Percentiles rank a stretch among this genome's conserved stretches.
Conservation (phyloP, 2,888 invertebrate species). For the Latheticus oryzae region DNA sequence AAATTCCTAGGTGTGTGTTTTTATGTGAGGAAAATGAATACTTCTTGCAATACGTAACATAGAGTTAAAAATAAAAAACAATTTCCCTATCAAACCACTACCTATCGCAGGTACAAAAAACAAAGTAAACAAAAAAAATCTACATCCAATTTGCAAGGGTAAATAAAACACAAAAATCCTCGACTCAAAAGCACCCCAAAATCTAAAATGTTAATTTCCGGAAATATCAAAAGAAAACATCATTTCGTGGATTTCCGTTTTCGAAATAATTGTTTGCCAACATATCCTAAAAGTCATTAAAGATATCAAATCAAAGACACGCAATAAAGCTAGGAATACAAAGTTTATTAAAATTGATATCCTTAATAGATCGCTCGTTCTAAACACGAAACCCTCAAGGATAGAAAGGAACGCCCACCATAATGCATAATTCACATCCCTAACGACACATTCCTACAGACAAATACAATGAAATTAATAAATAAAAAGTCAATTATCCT, state of each 20-base stretch:
- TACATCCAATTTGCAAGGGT: too few species aligned
- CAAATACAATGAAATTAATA: slow-evolving; percentile 26
- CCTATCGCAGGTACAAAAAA: too few species aligned
- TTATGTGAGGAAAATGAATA: too few species aligned
- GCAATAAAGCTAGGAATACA: slow-evolving; percentile 16
- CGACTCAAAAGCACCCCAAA: too few species aligned
- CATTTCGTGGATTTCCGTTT: not conserved
- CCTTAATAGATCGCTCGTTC: slow-evolving; percentile 25
- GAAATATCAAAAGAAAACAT: slow-evolving; percentile 9
- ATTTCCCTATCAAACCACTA: too few species aligned
- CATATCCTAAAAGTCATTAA: slow-evolving; percentile 16
- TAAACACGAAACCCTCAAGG: slow-evolving; percentile 35
- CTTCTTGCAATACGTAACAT: too few species aligned
- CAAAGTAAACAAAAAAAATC: too few species aligned
- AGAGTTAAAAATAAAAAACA: too few species aligned
- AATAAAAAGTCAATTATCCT: slow-evolving; percentile 34
- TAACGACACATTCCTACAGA: slow-evolving; percentile 19
- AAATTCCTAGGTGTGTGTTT: too few species aligned
- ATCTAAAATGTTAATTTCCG: too few species aligned
- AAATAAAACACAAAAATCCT: too few species aligned
- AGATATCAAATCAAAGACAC: slow-evolving; percentile 23
- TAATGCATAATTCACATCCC: slow-evolving; percentile 23
- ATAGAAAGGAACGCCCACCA: slow-evolving; percentile 22
- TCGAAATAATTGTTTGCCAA: slow-evolving; percentile 16
- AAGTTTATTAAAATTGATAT: slow-evolving; percentile 37